These are phyloP conservation scores for Cephus spinipes DNA, from an alignment of 2,888 invertebrate genomes.

Conservation along the genomic window DNA sequence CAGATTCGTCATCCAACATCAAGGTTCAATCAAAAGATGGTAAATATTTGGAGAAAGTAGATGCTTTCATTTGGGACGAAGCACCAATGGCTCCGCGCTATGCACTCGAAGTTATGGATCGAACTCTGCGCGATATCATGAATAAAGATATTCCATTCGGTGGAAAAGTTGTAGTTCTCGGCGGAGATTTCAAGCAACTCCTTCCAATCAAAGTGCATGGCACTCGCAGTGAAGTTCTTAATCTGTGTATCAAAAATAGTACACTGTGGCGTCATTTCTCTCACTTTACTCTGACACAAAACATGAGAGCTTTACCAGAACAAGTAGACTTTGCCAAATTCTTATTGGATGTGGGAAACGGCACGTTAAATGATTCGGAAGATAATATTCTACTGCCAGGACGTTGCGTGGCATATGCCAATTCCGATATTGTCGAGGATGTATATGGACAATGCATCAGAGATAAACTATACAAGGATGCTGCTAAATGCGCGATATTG, in stretches of 20 bases:
- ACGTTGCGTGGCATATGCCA: slow-evolving; percentile 20
- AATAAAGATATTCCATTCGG: slow-evolving; percentile 36
- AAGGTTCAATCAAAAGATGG: too few species aligned
- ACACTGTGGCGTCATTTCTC: slow-evolving; percentile 31
- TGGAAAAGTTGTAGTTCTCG: slow-evolving; percentile 33
- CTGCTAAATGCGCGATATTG: slow-evolving; percentile 21
- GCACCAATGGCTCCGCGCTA: slow-evolving; percentile 36
- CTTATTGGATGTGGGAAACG: slow-evolving; percentile 30
- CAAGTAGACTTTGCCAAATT: slow-evolving; percentile 32
- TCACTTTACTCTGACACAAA: slow-evolving; percentile 30
- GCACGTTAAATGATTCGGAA: slow-evolving; percentile 29
- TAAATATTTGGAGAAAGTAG: too few species aligned
- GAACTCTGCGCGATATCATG: slow-evolving; percentile 39
- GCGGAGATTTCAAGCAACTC: slow-evolving; percentile 24
- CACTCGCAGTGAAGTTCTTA: slow-evolving; percentile 25
- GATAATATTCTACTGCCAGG: slow-evolving; percentile 27
- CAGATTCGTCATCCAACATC: too few species aligned
- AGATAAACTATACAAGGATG: slow-evolving; percentile 6
- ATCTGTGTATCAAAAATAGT: slow-evolving; percentile 40
- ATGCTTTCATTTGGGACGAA: too few species aligned
- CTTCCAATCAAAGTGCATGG: slow-evolving; percentile 19
- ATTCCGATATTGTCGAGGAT: slow-evolving; percentile 25
- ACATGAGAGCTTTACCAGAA: slow-evolving; percentile 24
- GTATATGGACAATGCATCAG: slow-evolving; percentile 20
- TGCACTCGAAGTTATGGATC: slow-evolving; percentile 35